phyloP scores from a whole-genome alignment of 2,113 vertebrate genomes.

The Lagopus muta region DNA sequence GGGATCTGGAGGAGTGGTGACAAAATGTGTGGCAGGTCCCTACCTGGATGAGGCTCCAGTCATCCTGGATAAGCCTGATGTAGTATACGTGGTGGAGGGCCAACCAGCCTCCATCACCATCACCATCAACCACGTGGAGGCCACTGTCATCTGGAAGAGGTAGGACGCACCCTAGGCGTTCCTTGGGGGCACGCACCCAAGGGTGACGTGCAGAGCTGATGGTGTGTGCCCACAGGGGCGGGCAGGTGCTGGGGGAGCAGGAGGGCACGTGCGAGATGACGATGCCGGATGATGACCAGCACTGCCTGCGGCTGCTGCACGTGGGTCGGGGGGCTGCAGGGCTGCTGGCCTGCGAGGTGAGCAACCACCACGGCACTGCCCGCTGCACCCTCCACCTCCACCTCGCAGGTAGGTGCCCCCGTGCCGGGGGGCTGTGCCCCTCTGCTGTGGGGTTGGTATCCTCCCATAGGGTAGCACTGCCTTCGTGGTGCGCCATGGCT shows the following conservation, averaged over 20 bases:
- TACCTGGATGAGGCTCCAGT: slow-evolving; percentile 88
- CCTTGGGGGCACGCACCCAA: neutral
- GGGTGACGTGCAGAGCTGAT: neutral
- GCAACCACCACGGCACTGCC: slow-evolving; percentile 87
- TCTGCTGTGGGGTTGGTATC: neutral
- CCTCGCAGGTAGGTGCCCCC: slow-evolving; percentile 84
- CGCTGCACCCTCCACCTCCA: slow-evolving; percentile 84
- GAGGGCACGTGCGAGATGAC: slow-evolving; percentile 84
- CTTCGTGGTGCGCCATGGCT: neutral
- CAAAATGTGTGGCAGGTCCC: slow-evolving; percentile 76
- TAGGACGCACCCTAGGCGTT: slow-evolving; percentile 29
- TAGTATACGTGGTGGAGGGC: slow-evolving; percentile 92
- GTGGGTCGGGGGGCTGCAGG: slow-evolving; percentile 84
- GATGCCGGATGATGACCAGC: slow-evolving; percentile 93
- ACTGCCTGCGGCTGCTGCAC: slow-evolving; percentile 84
- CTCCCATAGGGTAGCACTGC: neutral
- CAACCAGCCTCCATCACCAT: slow-evolving; percentile 86
- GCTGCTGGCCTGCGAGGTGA: slow-evolving; percentile 85
- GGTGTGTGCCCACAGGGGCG: slow-evolving; percentile 75
- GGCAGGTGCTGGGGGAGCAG: slow-evolving; percentile 77
- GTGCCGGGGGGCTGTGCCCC: rapidly evolving
- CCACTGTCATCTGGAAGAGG: slow-evolving; percentile 91
- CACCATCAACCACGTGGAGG: slow-evolving; percentile 93
- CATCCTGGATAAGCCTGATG: slow-evolving; percentile 90
- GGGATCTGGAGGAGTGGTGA: neutral